Conservation (phyloP, 2,113 vertebrate species). For the Oreochromis aureus region DNA sequence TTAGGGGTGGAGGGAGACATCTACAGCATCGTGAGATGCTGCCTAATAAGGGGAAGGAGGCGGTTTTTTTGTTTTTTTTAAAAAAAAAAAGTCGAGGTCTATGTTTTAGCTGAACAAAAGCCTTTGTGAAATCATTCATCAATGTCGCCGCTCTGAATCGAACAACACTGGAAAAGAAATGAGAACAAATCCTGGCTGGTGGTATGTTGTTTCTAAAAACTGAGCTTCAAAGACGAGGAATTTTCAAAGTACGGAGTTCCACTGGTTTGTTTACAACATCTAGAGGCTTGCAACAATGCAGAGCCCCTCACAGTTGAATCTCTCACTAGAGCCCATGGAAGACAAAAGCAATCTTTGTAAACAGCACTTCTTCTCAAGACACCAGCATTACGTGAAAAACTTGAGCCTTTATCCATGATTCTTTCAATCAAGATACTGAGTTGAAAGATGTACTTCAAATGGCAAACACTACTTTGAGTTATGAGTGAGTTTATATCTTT, state of each 20-base stretch:
- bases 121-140: conserved; percentile 39
- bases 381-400: not conserved
- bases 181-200: not conserved
- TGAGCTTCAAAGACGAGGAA: not conserved
- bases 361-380: not conserved
- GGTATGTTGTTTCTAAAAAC: conserved; percentile 28
- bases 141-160: conserved; percentile 7
- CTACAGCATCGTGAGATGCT: conserved; percentile 1
- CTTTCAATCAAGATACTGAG: not conserved
- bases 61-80: not conserved
- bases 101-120: conserved; percentile 54
- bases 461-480: not conserved
- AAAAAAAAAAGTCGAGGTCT: not conserved
- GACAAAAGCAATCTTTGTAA: not conserved
- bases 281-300: not conserved
- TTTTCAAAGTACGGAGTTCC: not conserved
- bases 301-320: not conserved
- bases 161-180: not conserved
- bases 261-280: not conserved
- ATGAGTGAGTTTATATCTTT: not conserved
- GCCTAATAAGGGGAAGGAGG: conserved; percentile 44
- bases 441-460: not conserved
- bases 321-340: not conserved
- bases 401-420: not conserved
- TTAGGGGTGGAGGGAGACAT: conserved; percentile 16